Evolutionary conservation across 37 sponge, comb jelly and placozoan species (phyloP), one percentile per base, ranked within the genome.

Genomic region (Chondrilla cf. caribensis): DNA sequence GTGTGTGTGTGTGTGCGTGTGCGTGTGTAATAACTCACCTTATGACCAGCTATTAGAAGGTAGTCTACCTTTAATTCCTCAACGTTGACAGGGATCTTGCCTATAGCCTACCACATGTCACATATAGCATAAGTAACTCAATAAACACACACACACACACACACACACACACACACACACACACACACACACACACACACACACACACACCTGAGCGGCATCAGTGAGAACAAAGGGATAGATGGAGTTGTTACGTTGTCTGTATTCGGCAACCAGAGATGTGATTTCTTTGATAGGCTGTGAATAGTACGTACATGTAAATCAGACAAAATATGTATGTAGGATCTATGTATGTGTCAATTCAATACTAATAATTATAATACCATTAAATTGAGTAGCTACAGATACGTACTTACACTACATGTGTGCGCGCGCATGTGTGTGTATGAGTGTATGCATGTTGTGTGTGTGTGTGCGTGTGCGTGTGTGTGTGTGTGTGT

Each of bases 1-100:
- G 57, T 54, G 57, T 54, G 57, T 67, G 70, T 67, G 70, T 67
- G 70, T 67, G 70, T 67, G 70, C 19, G 33, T 67, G 70, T 67
- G 70, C 31, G 73, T 35, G 37, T 38, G 37, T 35, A 22, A 3
- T 78, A 3, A 25, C 47, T 17, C 32, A 84, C 81, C 60, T 97
- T 97, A 86, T 97, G 97, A 0, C 97, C 97, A 25, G 79, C 94
- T 17, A 97, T 68, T 2, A 92, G 84, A 57, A 94, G 77, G 55
- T 88, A 97, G 64, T 97, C 97, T 40, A 94, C 97, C 32, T 83
- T 80, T 14, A 97, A 73, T 32, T 41, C 84, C 8, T 40, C 22
- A 0, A 94, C 90, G 64, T 92, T 85, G 26, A 97, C 97, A 1
- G 78, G 83, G 3, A 94, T 91, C 65, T 97, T 97, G 0, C 97